phyloP scores from a whole-genome alignment of 2,888 invertebrate genomes.

The Acanthosepion esculentum region DNA sequence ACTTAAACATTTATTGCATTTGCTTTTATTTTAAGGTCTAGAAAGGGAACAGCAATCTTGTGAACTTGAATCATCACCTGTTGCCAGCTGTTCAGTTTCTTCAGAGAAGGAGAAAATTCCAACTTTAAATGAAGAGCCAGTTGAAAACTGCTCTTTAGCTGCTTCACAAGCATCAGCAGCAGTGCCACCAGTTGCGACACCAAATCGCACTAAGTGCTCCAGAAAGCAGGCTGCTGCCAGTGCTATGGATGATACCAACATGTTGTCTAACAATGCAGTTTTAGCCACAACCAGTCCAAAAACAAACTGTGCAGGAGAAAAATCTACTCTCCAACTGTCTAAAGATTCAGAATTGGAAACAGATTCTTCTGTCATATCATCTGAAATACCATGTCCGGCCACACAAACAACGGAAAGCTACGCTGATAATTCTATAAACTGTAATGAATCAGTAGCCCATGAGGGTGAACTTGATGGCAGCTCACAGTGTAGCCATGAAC shows the following conservation, averaged over 20 bases:
- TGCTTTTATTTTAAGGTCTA: conserved; percentile 35
- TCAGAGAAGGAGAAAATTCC: background rate
- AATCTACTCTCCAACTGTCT: background rate
- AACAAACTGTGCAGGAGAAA: background rate
- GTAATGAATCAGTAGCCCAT: background rate
- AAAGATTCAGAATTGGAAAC: conserved; percentile 37
- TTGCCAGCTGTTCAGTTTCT: background rate
- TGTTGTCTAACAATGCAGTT: background rate
- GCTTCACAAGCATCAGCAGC: background rate
- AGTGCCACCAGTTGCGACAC: conserved; percentile 33
- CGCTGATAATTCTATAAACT: background rate
- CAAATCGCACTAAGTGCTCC: conserved; percentile 17
- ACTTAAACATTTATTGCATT: background rate
- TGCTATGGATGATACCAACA: conserved; percentile 34
- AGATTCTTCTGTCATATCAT: conserved; percentile 35
- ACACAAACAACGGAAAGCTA: background rate
- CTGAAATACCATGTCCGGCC: conserved; percentile 24
- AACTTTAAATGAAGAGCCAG: background rate
- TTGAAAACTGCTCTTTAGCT: background rate
- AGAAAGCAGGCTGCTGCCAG: background rate
- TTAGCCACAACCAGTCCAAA: conserved; percentile 1
- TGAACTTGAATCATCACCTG: background rate
- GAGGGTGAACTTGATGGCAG: background rate
- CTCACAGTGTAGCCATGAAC: background rate
- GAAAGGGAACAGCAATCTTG: background rate